Base-by-base conservation (phyloP, 2,113 vertebrate genomes). In the Archilochus colubris region DNA sequence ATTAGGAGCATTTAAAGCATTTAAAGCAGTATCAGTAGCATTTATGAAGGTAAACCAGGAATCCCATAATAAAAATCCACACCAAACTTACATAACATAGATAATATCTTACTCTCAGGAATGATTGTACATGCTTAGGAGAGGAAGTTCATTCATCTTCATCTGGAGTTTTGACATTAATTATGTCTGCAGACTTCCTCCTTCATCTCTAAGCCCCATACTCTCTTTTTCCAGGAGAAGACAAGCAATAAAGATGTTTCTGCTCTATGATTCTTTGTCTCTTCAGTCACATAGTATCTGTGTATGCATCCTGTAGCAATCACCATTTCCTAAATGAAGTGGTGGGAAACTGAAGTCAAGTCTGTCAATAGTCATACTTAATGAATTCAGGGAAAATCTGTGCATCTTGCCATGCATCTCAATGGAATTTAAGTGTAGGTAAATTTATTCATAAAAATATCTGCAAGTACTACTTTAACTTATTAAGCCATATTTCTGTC, bases 161-260 rank as follows among this genome's bases (percentile, higher is more conserved):
- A 73, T 94, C 82, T 88, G 59, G 70, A 88, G 23, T 94, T 95
- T 66, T 94, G 90, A 82, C 90, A 88, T 74, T 85, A 87, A 93
- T 96, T 94, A 82, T 33, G 36, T 55, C 75, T 94, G 3, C 64
- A 68, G 70, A 64, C 69, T 82, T 89, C 38, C 43, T 36, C 40
- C 50, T 95, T 91, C 10, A 6, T 90, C 55, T 95, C 51, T 22
- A 78, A 40, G 31, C 63, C 84, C 68, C 46, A 24, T 43, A 69
- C 46, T 89, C 50, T 54, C 36, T 62, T 80, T 87, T 85, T 88
- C 78, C 86, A 79, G 82, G 36, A 59, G 57, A 62, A 64, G 62
- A 87, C 75, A 64, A 82, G 89, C 67, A 79, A 79, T 76, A 69
- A 79, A 85, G 54, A 66, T 58, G 59, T 53, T 89, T 87, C 63